Evolutionary conservation across 2,797 vertebrate genomes (phyloP).

Genomic region (Paratrypauchen microcephalus): DNA sequence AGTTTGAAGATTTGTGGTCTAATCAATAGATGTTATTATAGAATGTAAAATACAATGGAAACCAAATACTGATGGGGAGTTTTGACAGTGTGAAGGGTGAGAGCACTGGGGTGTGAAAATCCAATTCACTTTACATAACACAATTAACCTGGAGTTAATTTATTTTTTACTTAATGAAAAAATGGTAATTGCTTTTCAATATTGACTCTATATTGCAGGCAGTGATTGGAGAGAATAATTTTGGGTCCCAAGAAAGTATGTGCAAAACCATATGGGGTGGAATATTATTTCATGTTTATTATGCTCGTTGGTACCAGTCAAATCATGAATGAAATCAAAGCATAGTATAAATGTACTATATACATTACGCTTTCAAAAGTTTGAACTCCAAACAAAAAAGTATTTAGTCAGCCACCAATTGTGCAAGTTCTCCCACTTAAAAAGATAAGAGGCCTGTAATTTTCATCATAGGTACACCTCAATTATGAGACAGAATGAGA

Average conservation of each 20-base stretch:
- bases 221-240: background rate
- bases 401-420: no score
- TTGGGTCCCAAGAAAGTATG: background rate
- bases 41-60: conserved; percentile 6
- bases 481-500: no score
- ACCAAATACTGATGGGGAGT: background rate
- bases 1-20: background rate
- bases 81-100: background rate
- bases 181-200: conserved; percentile 10
- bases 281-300: no score
- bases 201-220: background rate
- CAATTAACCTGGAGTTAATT: background rate
- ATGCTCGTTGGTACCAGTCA: no score
- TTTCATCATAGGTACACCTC: no score
- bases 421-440: no score
- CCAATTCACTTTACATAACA: conserved; percentile 11
- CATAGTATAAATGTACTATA: no score
- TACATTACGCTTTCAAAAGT: no score
- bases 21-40: background rate
- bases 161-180: conserved; percentile 13
- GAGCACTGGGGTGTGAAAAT: background rate
- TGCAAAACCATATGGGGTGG: no score
- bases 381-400: no score
- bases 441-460: no score
- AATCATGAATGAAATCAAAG: no score